Percentiles rank a stretch among this genome's conserved stretches.
Conservation (phyloP, 1,140 invertebrate genomes). For the Micrasema longulum region DNA sequence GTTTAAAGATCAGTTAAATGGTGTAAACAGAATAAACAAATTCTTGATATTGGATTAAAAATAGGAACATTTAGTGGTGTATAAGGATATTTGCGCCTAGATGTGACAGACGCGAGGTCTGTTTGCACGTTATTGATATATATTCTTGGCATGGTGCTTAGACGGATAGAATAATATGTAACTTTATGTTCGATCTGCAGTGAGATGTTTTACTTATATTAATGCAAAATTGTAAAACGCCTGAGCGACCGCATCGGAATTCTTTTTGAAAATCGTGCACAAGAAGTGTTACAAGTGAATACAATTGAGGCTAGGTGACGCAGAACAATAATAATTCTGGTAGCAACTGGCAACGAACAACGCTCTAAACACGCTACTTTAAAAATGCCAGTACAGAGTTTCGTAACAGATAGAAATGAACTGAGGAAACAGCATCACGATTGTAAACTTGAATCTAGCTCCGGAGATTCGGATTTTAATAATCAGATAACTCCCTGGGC, state of each 20-base stretch:
- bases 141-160: too few relatives aligned
- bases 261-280: constrained; percentile 26
- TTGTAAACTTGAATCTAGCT: constrained; percentile 1
- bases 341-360: not conserved
- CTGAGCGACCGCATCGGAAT: not conserved
- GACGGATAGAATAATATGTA: too few relatives aligned
- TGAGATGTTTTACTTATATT: too few relatives aligned
- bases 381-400: constrained; percentile 5
- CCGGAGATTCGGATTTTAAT: not conserved
- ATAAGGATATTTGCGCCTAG: too few relatives aligned
- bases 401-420: constrained; percentile 21
- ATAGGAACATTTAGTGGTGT: too few relatives aligned
- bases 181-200: too few relatives aligned
- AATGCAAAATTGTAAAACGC: too few relatives aligned
- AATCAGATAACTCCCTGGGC: not conserved
- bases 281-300: constrained; percentile 36
- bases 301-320: constrained; percentile 16
- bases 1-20: too few relatives aligned
- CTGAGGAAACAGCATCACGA: not conserved
- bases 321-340: constrained; percentile 22
- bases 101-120: too few relatives aligned
- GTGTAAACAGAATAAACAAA: too few relatives aligned
- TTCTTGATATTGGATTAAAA: too few relatives aligned
- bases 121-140: too few relatives aligned
- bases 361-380: constrained; percentile 18